These are phyloP conservation scores for Chiloscyllium punctatum DNA, from an alignment of 2,797 vertebrate species.

Conservation along the genomic window DNA sequence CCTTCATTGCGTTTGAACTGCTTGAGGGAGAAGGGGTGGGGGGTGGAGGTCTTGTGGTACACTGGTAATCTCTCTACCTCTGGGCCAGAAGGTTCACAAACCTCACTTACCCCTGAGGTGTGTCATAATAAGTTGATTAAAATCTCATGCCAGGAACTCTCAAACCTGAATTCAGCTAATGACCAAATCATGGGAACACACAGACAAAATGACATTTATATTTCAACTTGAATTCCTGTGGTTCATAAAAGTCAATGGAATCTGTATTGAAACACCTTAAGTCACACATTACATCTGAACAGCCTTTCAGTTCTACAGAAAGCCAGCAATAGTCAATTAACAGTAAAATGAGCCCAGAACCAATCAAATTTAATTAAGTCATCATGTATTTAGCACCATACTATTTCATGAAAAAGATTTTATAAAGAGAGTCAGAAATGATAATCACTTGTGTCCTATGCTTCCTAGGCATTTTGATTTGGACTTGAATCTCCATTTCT, in stretches of 20 bases:
- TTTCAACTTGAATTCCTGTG: background rate
- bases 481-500: too few species aligned
- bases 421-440: background rate
- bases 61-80: too few species aligned
- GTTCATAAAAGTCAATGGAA: background rate
- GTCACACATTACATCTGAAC: constrained; percentile 7
- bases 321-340: constrained; percentile 20
- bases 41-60: too few species aligned
- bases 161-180: background rate
- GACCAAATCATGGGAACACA: background rate
- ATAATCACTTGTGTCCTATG: background rate
- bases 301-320: constrained; percentile 23
- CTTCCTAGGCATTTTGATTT: background rate
- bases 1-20: background rate
- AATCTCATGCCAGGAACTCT: background rate
- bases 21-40: too few species aligned
- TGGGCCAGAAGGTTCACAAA: too few species aligned
- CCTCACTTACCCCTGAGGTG: too few species aligned
- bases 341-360: background rate
- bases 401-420: background rate
- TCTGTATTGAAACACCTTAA: constrained; percentile 1
- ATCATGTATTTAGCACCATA: constrained; percentile 36
- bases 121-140: too few species aligned
- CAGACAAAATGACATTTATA: background rate
- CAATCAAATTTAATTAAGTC: constrained; percentile 30